These are phyloP conservation scores for Acrocephalus scirpaceus DNA, from an alignment of 2,797 vertebrate genomes.

Conservation along the genomic window DNA sequence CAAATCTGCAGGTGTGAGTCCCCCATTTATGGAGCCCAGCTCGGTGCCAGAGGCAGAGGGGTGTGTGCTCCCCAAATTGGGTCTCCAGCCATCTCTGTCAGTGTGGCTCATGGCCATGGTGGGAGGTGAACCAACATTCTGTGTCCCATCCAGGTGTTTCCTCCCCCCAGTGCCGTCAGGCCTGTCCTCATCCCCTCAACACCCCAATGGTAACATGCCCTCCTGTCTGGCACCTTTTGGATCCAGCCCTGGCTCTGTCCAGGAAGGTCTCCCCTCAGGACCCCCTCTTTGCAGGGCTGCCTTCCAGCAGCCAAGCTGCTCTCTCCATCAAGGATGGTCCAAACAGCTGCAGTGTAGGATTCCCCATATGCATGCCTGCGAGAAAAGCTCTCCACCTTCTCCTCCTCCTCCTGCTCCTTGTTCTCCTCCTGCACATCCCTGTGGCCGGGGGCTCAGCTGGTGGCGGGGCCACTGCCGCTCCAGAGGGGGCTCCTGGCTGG, in stretches of 20 bases:
- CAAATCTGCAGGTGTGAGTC: conserved; percentile 11
- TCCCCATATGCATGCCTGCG: neutral
- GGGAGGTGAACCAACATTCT: neutral
- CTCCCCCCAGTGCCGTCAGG: neutral
- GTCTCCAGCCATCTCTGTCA: neutral
- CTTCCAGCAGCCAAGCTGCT: neutral
- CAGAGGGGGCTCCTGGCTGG: neutral
- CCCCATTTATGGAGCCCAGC: neutral
- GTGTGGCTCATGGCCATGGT: neutral
- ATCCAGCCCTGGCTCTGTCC: neutral
- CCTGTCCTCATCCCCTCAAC: neutral
- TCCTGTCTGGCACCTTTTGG: neutral
- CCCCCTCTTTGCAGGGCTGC: neutral
- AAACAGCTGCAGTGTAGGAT: neutral
- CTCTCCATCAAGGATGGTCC: neutral
- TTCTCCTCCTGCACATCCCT: neutral
- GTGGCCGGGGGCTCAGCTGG: neutral
- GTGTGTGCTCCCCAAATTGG: rapidly evolving
- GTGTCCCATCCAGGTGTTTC: neutral
- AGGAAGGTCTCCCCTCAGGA: neutral
- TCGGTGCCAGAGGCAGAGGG: neutral
- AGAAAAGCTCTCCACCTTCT: neutral
- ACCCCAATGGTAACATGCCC: rapidly evolving
- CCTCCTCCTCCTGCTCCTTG: neutral
- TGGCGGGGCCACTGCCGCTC: rapidly evolving